Percentiles rank a stretch among this genome's conserved stretches.
Conservation (phyloP, 2,797 vertebrate species). For the Gymnodraco acuticeps region DNA sequence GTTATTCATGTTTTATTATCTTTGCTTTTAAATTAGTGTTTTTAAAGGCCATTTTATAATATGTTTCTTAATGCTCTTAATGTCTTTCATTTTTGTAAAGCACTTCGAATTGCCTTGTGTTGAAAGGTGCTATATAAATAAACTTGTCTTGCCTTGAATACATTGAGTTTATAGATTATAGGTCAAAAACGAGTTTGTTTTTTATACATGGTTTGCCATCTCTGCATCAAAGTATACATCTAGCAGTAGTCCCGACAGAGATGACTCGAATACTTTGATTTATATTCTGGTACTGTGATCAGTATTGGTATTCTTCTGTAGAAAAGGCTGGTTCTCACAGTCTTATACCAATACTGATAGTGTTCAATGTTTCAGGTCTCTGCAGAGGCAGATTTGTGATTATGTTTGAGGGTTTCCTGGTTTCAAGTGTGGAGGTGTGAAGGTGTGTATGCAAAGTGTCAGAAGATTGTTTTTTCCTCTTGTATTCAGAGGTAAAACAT, state of each 20-base stretch:
- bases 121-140: too few species aligned
- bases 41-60: too few species aligned
- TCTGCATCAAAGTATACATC: background rate
- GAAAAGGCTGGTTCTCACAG: too few species aligned
- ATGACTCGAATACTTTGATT: background rate
- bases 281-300: background rate
- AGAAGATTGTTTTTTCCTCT: background rate
- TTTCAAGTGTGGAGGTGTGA: conserved; percentile 43
- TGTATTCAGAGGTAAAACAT: background rate
- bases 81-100: too few species aligned
- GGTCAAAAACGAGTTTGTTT: conserved; percentile 7
- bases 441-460: conserved; percentile 19
- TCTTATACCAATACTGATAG: too few species aligned
- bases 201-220: background rate
- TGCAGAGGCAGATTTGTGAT: conserved; percentile 53
- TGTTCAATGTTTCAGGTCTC: background rate
- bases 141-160: too few species aligned
- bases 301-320: background rate
- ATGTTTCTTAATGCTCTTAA: too few species aligned
- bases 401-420: conserved; percentile 54
- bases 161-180: too few species aligned
- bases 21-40: too few species aligned
- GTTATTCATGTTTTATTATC: too few species aligned
- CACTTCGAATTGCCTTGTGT: too few species aligned
- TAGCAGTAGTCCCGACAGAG: background rate